A percentile compares a stretch with the other conserved stretches of the same genome.
Evolutionary conservation across 2,888 invertebrate species (phyloP).

Genomic region (Cryptus viduatorius): DNA sequence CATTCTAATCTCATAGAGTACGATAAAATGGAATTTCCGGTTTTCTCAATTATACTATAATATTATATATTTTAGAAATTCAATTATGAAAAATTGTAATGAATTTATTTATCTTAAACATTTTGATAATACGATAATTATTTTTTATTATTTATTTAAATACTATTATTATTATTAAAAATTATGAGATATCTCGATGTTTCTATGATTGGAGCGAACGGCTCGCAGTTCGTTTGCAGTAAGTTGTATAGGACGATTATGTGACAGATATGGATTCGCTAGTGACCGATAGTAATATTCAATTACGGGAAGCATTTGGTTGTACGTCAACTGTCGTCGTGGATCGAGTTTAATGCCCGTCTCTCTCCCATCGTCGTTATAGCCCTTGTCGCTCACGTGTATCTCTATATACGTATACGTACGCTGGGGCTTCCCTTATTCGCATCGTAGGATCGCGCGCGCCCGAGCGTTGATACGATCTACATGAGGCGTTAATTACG

Average conservation of each 20-base stretch:
- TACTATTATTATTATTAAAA: no score
- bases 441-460: slow-evolving; percentile 56
- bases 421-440: slow-evolving; percentile 44
- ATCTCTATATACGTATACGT: not conserved
- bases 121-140: no score
- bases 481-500: slow-evolving; percentile 85
- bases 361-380: slow-evolving; percentile 73
- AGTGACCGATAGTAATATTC: slow-evolving; percentile 84
- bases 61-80: no score
- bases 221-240: not conserved
- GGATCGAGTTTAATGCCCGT: slow-evolving; percentile 69
- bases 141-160: no score
- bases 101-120: no score
- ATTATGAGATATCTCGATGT: no score
- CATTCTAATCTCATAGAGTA: not conserved
- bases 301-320: slow-evolving; percentile 80
- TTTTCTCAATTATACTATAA: no score
- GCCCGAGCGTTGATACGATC: slow-evolving; percentile 79
- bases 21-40: no score
- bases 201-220: not conserved
- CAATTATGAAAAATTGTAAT: no score
- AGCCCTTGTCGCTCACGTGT: slow-evolving; percentile 67
- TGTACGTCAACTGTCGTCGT: slow-evolving; percentile 83
- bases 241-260: slow-evolving; percentile 72
- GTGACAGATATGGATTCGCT: slow-evolving; percentile 80